Conservation (phyloP, 2,113 vertebrate genomes). For the Hydropotes inermis region DNA sequence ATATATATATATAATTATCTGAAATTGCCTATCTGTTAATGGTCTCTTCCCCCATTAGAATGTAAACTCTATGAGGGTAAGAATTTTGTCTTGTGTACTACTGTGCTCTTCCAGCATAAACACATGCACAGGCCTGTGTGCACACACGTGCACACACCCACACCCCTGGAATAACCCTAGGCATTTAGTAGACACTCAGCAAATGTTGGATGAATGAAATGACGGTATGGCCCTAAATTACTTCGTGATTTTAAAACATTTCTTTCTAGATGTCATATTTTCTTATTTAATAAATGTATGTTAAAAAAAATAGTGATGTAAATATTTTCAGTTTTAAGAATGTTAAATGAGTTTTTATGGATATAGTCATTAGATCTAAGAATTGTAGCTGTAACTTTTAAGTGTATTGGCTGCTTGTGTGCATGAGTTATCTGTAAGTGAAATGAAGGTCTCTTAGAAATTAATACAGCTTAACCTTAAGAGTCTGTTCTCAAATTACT, state of each 20-base stretch:
- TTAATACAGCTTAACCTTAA: conserved; percentile 33
- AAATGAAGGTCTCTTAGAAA: conserved; percentile 19
- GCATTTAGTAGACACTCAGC: background rate
- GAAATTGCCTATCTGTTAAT: conserved; percentile 22
- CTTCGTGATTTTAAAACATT: conserved; percentile 21
- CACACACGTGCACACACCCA: background rate
- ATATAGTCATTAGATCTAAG: background rate
- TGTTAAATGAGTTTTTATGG: conserved; percentile 19
- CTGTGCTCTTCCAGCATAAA: background rate
- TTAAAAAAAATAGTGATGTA: conserved; percentile 6
- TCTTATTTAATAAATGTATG: conserved; percentile 37
- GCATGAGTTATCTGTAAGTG: background rate
- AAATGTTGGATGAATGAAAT: conserved; percentile 28
- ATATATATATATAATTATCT: background rate
- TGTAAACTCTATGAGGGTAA: conserved; percentile 42
- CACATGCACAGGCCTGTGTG: background rate
- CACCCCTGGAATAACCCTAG: background rate
- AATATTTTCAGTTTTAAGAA: conserved; percentile 32
- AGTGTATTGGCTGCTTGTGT: conserved; percentile 21
- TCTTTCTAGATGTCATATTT: background rate
- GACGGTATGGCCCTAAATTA: background rate
- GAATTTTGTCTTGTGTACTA: background rate
- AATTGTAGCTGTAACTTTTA: conserved; percentile 40
- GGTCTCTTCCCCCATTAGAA: conserved; percentile 23
- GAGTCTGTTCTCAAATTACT: conserved; percentile 26